These are phyloP conservation scores for Proteles cristata DNA, from an alignment of 2,113 vertebrate genomes.

Conservation along the genomic window DNA sequence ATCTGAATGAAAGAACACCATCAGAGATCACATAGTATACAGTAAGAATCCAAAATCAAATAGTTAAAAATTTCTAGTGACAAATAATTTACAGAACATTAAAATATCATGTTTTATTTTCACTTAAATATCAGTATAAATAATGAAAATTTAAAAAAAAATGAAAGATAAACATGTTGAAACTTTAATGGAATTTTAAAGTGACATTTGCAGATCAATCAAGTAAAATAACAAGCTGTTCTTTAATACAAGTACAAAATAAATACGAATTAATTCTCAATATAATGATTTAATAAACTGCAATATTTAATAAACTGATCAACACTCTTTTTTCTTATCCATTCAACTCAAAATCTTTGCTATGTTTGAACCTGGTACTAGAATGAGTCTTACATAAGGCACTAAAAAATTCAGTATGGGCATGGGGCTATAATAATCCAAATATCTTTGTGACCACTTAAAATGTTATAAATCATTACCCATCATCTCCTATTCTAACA, in stretches of 20 bases:
- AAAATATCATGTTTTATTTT: background rate
- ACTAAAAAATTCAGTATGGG: background rate
- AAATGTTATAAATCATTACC: background rate
- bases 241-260: background rate
- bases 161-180: slow-evolving; percentile 13
- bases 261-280: background rate
- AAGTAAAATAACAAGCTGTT: background rate
- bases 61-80: background rate
- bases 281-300: background rate
- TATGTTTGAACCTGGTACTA: background rate
- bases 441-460: background rate
- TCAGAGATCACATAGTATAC: background rate
- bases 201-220: background rate
- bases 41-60: slow-evolving; percentile 37
- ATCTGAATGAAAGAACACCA: background rate
- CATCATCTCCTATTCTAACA: background rate
- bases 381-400: background rate
- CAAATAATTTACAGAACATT: background rate
- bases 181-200: background rate
- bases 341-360: background rate
- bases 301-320: background rate
- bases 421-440: background rate
- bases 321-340: background rate
- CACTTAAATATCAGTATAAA: background rate
- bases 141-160: background rate